These are phyloP conservation scores for Caenorhabditis sulstoni DNA, from an alignment of 2,888 invertebrate species.

Conservation along the genomic window DNA sequence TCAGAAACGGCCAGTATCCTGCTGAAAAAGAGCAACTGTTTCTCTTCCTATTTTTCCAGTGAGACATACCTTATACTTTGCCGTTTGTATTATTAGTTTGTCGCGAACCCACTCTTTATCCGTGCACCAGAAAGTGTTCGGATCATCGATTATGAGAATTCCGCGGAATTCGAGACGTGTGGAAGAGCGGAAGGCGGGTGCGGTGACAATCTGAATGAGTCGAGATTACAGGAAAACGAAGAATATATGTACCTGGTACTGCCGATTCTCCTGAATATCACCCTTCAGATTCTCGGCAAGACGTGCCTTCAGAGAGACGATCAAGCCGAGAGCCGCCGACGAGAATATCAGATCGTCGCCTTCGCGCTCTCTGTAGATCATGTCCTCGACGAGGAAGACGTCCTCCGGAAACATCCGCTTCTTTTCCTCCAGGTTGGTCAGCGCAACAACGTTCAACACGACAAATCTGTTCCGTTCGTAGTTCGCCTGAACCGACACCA, in stretches of 20 bases:
- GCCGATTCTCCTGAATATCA: background rate
- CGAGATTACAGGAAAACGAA: background rate
- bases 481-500: conserved; percentile 19
- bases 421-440: conserved; percentile 29
- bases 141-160: conserved; percentile 10
- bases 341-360: conserved; percentile 12
- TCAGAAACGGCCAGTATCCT: too few species aligned
- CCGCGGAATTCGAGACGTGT: conserved; percentile 15
- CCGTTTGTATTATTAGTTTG: conserved; percentile 4
- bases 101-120: conserved; percentile 34
- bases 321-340: background rate
- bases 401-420: conserved; percentile 28
- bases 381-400: conserved; percentile 19
- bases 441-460: conserved; percentile 4
- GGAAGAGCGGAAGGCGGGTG: conserved; percentile 12
- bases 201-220: conserved; percentile 28
- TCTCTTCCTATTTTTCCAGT: too few species aligned
- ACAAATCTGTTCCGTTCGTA: conserved; percentile 25
- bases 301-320: background rate
- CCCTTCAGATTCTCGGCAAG: background rate
- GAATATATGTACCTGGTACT: conserved; percentile 7
- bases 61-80: conserved; percentile 2
- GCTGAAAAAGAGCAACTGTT: too few species aligned
- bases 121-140: conserved; percentile 1
- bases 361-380: background rate